phyloP scores from a whole-genome alignment of 1,140 invertebrate genomes.

The Lasioglossum albipes region DNA sequence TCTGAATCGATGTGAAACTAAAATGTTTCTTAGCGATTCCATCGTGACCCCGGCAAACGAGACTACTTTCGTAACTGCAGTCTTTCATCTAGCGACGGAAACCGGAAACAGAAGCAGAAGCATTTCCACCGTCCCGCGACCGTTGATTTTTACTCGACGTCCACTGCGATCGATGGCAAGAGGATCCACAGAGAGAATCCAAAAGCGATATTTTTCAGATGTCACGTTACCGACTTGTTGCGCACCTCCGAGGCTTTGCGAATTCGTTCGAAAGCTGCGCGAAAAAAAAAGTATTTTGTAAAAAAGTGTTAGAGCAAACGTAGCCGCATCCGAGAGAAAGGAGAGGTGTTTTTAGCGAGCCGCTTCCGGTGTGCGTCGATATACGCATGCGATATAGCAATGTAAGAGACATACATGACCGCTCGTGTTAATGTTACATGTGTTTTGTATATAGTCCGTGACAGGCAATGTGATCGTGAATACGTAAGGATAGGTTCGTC shows the following conservation, averaged over 20 bases:
- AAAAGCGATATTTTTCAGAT: conserved; percentile 41
- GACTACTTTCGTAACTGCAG: conserved; percentile 9
- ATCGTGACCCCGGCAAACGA: conserved; percentile 13
- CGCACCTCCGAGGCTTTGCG: neutral
- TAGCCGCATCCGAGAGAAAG: neutral
- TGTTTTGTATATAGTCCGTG: conserved; percentile 2
- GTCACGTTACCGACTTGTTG: conserved; percentile 5
- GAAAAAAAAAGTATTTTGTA: neutral
- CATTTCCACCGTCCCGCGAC: neutral
- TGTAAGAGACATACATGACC: neutral
- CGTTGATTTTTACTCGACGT: neutral
- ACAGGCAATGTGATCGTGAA: too few relatives aligned
- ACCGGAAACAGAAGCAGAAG: neutral
- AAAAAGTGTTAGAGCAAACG: neutral
- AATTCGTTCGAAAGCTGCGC: neutral
- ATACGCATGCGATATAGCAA: neutral
- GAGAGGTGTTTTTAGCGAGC: neutral
- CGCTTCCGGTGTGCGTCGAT: neutral
- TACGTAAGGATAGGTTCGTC: too few relatives aligned
- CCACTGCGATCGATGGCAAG: neutral
- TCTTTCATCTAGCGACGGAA: conserved; percentile 31
- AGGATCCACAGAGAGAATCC: conserved; percentile 9
- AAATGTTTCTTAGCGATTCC: too few relatives aligned
- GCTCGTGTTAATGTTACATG: neutral
- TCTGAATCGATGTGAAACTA: too few relatives aligned